phyloP scores from a whole-genome alignment of 2,797 vertebrate genomes.

The Squalus acanthias region DNA sequence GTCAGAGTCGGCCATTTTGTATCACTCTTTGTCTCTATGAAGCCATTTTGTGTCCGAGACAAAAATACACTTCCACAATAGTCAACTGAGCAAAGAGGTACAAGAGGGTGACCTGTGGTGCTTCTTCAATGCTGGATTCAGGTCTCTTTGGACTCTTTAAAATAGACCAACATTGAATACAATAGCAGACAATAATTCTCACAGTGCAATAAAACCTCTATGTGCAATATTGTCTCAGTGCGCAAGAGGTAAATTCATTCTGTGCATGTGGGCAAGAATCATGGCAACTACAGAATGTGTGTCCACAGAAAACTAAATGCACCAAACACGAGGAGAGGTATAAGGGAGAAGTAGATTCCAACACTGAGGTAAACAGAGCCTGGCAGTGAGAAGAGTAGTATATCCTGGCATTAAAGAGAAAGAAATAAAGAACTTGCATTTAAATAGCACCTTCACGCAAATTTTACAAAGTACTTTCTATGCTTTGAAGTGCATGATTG shows the following conservation, averaged over 20 bases:
- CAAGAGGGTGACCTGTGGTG: not conserved
- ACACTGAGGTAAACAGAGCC: not conserved
- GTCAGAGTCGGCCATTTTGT: too few relatives aligned
- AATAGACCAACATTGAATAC: not conserved
- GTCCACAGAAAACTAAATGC: not conserved
- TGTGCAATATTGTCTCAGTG: not conserved
- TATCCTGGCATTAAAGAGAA: too few relatives aligned
- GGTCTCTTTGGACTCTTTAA: not conserved
- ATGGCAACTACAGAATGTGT: not conserved
- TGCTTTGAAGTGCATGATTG: too few relatives aligned
- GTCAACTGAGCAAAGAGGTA: not conserved
- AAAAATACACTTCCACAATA: not conserved
- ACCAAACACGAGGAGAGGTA: not conserved
- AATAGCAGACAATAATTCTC: not conserved
- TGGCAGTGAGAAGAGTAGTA: too few relatives aligned
- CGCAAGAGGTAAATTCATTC: not conserved
- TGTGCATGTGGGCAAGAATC: not conserved
- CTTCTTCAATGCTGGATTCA: too few relatives aligned
- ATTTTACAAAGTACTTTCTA: too few relatives aligned
- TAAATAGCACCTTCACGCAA: too few relatives aligned
- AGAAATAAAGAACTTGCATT: too few relatives aligned
- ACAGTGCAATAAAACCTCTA: not conserved
- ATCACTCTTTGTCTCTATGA: too few relatives aligned
- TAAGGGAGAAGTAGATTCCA: not conserved
- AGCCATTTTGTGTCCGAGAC: too few relatives aligned